A percentile compares a stretch with the other conserved stretches of the same genome.
Conservation (phyloP, 2,888 invertebrate genomes). For the Hipparchia semele region DNA sequence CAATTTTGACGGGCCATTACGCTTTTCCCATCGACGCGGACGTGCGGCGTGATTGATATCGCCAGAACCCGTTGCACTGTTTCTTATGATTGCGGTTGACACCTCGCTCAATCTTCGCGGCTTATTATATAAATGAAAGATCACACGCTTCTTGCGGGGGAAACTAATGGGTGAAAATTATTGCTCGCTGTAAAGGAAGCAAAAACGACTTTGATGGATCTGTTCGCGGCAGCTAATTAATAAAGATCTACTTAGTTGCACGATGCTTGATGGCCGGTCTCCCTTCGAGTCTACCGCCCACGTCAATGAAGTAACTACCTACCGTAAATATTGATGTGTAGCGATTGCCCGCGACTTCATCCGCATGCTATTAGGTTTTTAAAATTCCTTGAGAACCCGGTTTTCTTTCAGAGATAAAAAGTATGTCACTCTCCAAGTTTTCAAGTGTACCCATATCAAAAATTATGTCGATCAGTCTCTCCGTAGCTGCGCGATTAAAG, state of each 20-base stretch:
- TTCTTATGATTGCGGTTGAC: constrained; percentile 14
- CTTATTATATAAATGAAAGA: constrained; percentile 20
- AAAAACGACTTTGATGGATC: constrained; percentile 34
- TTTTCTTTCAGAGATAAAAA: no score
- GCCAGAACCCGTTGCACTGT: constrained; percentile 15
- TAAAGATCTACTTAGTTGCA: constrained; percentile 5
- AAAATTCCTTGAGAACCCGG: no score
- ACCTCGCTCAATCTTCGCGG: constrained; percentile 19
- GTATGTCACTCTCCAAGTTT: no score
- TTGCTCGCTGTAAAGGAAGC: constrained; percentile 21
- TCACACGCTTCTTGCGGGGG: constrained; percentile 29
- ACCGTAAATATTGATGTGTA: no score
- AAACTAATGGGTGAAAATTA: constrained; percentile 32
- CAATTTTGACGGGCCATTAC: constrained; percentile 7
- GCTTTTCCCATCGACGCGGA: constrained; percentile 14
- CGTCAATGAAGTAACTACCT: no score
- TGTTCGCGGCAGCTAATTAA: constrained; percentile 24
- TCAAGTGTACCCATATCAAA: no score
- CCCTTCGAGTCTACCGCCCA: no score
- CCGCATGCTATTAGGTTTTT: no score
- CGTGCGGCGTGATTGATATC: constrained; percentile 7
- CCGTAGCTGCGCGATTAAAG: no score
- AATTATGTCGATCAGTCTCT: no score
- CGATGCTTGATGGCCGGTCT: no score
- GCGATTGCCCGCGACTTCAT: no score